Evolutionary conservation across 2,113 vertebrate species (phyloP), one percentile per base, ranked within the genome.

Genomic region (Atherinomorus stipes): DNA sequence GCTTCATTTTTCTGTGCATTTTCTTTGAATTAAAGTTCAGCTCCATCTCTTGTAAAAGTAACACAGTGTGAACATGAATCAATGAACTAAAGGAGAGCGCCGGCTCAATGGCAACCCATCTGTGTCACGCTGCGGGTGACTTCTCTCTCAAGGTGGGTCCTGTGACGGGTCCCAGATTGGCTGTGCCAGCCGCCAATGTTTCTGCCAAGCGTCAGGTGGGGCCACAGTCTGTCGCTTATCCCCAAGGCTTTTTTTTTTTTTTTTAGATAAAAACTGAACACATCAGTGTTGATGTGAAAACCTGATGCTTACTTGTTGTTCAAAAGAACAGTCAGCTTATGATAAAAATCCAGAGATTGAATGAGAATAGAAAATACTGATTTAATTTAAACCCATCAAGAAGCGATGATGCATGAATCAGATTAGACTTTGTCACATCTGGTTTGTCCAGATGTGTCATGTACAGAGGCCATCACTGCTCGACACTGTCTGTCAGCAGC

Each of bases 151-250:
- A 86, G 85, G 85, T 88, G 76, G 68, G 75, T 78, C 78, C 76
- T 26, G 38, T 74, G 83, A 84, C 37, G 19, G 71, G 37, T 77
- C 73, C 84, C 89, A 93, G 92, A 90, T 89, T 90, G 92, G 82
- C 76, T 26, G 56, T 50, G 71, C 68, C 75, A 74, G 83, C 38
- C 70, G 71, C 82, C 91, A 84, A 84, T 59, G 59, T 53, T 23
- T 53, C 60, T 9, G 84, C 77, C 86, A 90, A 74, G 84, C 47
- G 13, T 85, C 90, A 87, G 73, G 72, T 76, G 63, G 83, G 71
- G 87, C 38, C 4, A 60, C 88, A 80, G 90, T 91, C 90, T 94
- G 93, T 89, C 75, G 31, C 84, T 89, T 66, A 62, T 66, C 79
- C 90, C 78, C 13, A 7, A 74, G 74, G 81, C 10, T 7, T 34